Evolutionary conservation across 2,888 invertebrate species (phyloP).

Genomic region (Epsilonema sp.): DNA sequence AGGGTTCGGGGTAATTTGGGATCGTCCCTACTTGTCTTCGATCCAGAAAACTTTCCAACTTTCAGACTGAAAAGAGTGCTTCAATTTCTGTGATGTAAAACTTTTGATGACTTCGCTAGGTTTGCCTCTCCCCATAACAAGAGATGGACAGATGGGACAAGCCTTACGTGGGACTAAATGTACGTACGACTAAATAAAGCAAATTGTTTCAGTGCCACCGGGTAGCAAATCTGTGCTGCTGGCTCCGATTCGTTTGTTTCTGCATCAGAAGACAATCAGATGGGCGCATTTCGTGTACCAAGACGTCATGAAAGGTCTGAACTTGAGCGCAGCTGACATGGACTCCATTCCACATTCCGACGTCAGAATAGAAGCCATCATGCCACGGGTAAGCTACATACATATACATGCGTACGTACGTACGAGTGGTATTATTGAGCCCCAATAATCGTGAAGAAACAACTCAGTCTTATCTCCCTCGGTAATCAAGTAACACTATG

Average conservation of each 20-base stretch:
- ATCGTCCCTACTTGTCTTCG: slow-evolving; percentile 3
- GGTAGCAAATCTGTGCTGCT: slow-evolving; percentile 74
- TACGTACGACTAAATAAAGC: too few species aligned
- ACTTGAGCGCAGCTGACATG: slow-evolving; percentile 8
- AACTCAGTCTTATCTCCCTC: too few species aligned
- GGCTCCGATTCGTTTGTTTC: slow-evolving; percentile 65
- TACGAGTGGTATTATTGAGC: too few species aligned
- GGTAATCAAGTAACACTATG: too few species aligned
- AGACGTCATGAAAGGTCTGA: slow-evolving; percentile 10
- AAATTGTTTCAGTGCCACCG: slow-evolving; percentile 68
- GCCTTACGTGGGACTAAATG: too few species aligned
- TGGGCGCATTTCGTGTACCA: slow-evolving; percentile 85
- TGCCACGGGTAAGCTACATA: slow-evolving; percentile 53
- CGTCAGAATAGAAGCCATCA: slow-evolving; percentile 69
- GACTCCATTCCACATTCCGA: slow-evolving; percentile 41
- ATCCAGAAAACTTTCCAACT: neutral
- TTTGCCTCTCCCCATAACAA: too few species aligned
- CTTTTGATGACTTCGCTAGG: too few species aligned
- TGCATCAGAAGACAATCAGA: slow-evolving; percentile 66
- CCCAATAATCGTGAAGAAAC: too few species aligned
- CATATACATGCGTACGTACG: too few species aligned
- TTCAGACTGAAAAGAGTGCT: slow-evolving; percentile 2
- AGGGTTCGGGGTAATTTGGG: neutral
- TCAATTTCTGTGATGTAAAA: slow-evolving; percentile 1
- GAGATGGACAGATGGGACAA: too few species aligned